phyloP scores from a whole-genome alignment of 2,113 vertebrate species.

The Euleptes europaea region DNA sequence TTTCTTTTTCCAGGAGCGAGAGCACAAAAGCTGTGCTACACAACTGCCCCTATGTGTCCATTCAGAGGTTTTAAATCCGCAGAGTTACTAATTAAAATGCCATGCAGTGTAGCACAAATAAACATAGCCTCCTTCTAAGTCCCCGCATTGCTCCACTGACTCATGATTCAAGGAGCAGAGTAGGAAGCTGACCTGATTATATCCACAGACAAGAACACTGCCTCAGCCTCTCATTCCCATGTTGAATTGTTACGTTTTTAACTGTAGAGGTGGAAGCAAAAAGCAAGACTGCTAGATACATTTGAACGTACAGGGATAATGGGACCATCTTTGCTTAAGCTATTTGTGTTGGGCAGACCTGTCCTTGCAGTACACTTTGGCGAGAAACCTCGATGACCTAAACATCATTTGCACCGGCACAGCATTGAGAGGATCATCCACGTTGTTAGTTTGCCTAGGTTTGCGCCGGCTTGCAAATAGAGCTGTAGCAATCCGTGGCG shows the following conservation, averaged over 20 bases:
- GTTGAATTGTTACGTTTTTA: neutral
- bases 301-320: slow-evolving; percentile 27
- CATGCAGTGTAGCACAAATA: slow-evolving; percentile 44
- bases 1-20: slow-evolving; percentile 50
- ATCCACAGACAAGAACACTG: slow-evolving; percentile 1
- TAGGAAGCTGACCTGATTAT: slow-evolving; percentile 16
- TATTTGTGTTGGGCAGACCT: neutral
- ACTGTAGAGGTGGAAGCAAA: neutral
- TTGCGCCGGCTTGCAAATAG: slow-evolving; percentile 39
- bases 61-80: slow-evolving; percentile 63
- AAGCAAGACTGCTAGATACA: neutral
- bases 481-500: slow-evolving; percentile 49
- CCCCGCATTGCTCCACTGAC: slow-evolving; percentile 1
- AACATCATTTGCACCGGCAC: neutral
- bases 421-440: neutral
- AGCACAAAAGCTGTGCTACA: slow-evolving; percentile 61
- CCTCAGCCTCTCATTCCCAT: slow-evolving; percentile 17
- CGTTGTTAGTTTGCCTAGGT: neutral
- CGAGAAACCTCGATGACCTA: neutral
- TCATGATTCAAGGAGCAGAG: neutral
- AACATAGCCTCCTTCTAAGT: slow-evolving; percentile 26
- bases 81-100: slow-evolving; percentile 70
- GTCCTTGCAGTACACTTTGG: neutral
- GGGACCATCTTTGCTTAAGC: slow-evolving; percentile 32
- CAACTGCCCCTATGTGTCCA: slow-evolving; percentile 65